Base-by-base conservation (phyloP, 2,797 vertebrate species). In the Pseudotriccus pelzelni region DNA sequence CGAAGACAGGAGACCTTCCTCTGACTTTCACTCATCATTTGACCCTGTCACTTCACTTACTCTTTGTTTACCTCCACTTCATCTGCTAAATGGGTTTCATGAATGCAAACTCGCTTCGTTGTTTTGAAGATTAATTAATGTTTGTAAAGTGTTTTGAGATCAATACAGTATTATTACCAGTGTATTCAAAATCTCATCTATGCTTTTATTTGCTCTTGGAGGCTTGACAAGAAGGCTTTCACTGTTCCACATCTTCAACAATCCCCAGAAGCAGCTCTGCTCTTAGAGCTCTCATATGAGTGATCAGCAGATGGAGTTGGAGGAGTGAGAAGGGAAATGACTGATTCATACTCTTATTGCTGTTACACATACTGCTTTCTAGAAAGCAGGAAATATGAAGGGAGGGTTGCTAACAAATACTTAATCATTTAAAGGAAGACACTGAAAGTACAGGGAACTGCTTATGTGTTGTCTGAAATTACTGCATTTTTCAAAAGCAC, bases 271-370 rank as follows among this genome's bases (percentile, higher is more conserved):
- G 59, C 50, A 87, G 82, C 44, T 93, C 41, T 90, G 52, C 63
- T 93, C 56, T 84, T 88, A 69, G 39, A 90, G 88, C 59, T 91
- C 79, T 93, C 72, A 28, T 25, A 67, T 72, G 72, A 92, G 60
- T 5, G 89, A 96, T 96, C 90, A 87, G 87, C 91, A 96, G 95
- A 86, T 87, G 80, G 93, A 95, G 83, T 91, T 89, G 88, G 67
- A 96, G 49, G 68, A 87, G 68, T 72, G 66, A 86, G 83, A 89
- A 92, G 87, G 50, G 37, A 75, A 92, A 78, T 66, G 73, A 69
- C 59, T 75, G 27, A 84, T 88, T 92, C 77, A 49, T 81, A 63
- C 53, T 5, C 1, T 78, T 78, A 56, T 5, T 94, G 55, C 76
- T 93, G 55, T 66, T 84, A 81, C 44, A 78, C 39, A 36, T 20